These are phyloP conservation scores for Epinotia bilunana DNA, from an alignment of 2,888 invertebrate genomes.

Conservation along the genomic window DNA sequence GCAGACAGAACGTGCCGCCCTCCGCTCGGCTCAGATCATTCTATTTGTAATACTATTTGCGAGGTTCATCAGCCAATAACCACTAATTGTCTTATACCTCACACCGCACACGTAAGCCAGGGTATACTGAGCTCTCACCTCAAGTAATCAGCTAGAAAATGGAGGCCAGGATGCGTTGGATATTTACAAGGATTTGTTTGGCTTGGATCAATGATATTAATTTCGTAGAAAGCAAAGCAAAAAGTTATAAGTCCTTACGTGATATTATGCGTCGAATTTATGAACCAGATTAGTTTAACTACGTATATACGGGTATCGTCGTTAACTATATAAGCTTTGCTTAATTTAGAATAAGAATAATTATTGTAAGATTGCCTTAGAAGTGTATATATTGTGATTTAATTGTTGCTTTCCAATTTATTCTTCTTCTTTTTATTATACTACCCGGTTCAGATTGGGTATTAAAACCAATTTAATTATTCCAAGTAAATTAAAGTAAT, in stretches of 20 bases:
- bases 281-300: too few relatives aligned
- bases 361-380: too few relatives aligned
- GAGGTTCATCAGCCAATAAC: conserved; percentile 42
- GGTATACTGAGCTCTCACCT: not conserved
- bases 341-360: too few relatives aligned
- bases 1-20: conserved; percentile 32
- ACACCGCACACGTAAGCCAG: conserved; percentile 17
- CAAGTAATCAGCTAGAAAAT: not conserved
- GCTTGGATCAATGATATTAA: conserved; percentile 42
- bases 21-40: conserved; percentile 19
- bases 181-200: conserved; percentile 27
- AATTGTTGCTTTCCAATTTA: not conserved
- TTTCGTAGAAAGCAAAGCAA: conserved; percentile 33
- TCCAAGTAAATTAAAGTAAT: conserved; percentile 4
- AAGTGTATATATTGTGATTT: too few relatives aligned
- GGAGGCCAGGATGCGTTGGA: not conserved
- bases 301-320: too few relatives aligned
- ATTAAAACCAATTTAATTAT: conserved; percentile 12
- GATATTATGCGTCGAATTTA: conserved; percentile 11
- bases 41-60: conserved; percentile 42
- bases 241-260: conserved; percentile 23
- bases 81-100: conserved; percentile 43
- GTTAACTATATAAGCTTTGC: too few relatives aligned
- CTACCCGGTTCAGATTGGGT: not conserved
- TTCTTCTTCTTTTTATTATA: not conserved